Conservation (phyloP, 1,140 invertebrate species). For the Onthophagus taurus region DNA sequence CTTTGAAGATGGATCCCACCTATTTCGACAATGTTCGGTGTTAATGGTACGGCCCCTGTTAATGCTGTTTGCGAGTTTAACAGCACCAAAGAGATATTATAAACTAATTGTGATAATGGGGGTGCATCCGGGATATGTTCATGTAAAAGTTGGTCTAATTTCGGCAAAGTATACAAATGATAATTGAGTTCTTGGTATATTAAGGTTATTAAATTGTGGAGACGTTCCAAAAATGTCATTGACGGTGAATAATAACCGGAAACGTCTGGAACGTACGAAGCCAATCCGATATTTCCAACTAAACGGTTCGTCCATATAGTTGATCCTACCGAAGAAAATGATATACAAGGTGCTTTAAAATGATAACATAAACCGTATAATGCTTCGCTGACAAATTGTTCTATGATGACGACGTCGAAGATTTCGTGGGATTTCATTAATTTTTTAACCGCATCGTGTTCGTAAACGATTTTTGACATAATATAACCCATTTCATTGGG, state of each 20-base stretch:
- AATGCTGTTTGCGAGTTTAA: slow-evolving; percentile 17
- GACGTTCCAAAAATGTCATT: slow-evolving; percentile 40
- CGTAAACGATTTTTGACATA: slow-evolving; percentile 16
- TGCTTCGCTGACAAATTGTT: slow-evolving; percentile 59
- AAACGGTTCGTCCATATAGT: slow-evolving; percentile 25
- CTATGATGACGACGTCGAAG: slow-evolving; percentile 56
- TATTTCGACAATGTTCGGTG: slow-evolving; percentile 39
- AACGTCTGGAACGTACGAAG: slow-evolving; percentile 32
- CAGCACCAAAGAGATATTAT: slow-evolving; percentile 15
- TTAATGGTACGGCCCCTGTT: slow-evolving; percentile 32
- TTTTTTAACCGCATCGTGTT: slow-evolving; percentile 18
- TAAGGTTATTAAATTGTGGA: slow-evolving; percentile 28
- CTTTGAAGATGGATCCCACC: slow-evolving; percentile 31
- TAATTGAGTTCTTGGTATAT: background rate
- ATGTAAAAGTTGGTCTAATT: slow-evolving; percentile 9
- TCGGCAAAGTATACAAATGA: background rate
- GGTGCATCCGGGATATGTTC: slow-evolving; percentile 14
- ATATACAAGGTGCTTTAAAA: slow-evolving; percentile 51
- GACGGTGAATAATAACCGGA: slow-evolving; percentile 27
- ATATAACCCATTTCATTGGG: too few species aligned
- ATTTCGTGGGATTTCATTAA: slow-evolving; percentile 31
- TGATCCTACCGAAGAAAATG: slow-evolving; percentile 34
- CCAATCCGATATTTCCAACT: slow-evolving; percentile 35
- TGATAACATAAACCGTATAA: slow-evolving; percentile 51
- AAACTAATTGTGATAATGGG: slow-evolving; percentile 10